Base-by-base conservation (phyloP, 2,888 invertebrate species). In the Oasisia sp. region DNA sequence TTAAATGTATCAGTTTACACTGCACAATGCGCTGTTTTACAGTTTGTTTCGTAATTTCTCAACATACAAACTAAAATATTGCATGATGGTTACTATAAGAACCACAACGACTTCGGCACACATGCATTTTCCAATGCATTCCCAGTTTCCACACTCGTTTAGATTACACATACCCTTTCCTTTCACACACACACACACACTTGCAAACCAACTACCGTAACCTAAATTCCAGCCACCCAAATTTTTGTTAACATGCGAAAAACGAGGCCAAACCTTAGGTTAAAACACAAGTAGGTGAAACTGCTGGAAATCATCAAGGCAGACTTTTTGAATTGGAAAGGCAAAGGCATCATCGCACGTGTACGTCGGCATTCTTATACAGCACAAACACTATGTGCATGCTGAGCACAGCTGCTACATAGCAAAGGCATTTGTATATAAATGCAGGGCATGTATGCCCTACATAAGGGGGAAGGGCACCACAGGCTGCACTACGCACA, bases 191-290 rank as follows among this genome's bases (percentile, higher is more conserved):
- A n/a, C 74, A 19, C 58, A 11, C 45, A 58, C 58, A 58, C 58
- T 58, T 58, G 58, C 58, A 14, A 58, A 58, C 56, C 74, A 74
- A 74, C 74, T 74, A 74, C 74, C 74, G 27, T 74, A 74, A 74
- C 74, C 74, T 74, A 74, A 74, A 74, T 74, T 27, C 74, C 74
- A 74, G 74, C 74, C 74, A 74, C 74, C 74, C 74, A 74, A 74
- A 7, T 74, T 74, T 74, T 74, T 14, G 14, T 14, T 58, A 74
- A 19, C n/a, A 27, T 27, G 27, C n/a, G 74, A n/a, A 74, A 27
- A 74, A 74, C 74, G 74, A 74, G 74, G 74, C n/a, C 74, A 74
- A 74, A 74, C 74, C 74, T 74, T 74, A 74, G 74, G 74, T 27
- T 74, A 27, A 74, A 74, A 74, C 3, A 74, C 74, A n/a, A 74